phyloP scores from a whole-genome alignment of 2,797 vertebrate species.

The Epinephelus coioides region DNA sequence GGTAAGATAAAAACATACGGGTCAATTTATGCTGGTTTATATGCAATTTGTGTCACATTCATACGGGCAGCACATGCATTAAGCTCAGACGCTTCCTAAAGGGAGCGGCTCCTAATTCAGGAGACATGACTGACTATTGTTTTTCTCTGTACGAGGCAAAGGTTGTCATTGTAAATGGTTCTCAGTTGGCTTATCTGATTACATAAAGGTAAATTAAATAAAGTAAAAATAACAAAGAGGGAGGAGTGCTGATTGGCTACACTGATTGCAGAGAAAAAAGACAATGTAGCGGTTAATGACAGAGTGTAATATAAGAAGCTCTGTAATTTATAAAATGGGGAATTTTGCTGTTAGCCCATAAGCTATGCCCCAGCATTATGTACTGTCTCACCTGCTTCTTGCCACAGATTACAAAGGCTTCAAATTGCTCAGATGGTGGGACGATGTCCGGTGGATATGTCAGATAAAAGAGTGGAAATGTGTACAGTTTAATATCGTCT shows the following conservation, averaged over 20 bases:
- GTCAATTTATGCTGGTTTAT: too few relatives aligned
- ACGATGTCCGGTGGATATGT: background rate
- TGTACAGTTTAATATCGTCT: too few relatives aligned
- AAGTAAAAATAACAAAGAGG: too few relatives aligned
- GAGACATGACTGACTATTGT: background rate
- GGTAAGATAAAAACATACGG: too few relatives aligned
- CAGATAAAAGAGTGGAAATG: too few relatives aligned
- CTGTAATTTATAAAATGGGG: background rate
- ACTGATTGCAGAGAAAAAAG: background rate
- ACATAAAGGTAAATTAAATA: too few relatives aligned
- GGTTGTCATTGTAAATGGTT: too few relatives aligned
- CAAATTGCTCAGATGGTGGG: background rate
- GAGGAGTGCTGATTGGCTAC: too few relatives aligned
- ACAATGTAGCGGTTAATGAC: background rate
- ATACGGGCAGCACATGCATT: too few relatives aligned
- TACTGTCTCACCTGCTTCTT: background rate
- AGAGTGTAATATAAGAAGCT: background rate
- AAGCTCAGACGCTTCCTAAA: too few relatives aligned
- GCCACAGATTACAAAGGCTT: background rate
- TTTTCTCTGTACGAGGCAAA: background rate
- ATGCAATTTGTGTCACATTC: too few relatives aligned
- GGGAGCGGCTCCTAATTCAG: background rate
- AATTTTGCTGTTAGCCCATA: background rate
- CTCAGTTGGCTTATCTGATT: too few relatives aligned
- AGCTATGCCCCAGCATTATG: background rate